phyloP scores from a whole-genome alignment of 2,797 vertebrate species.

The Glyptemys insculpta region DNA sequence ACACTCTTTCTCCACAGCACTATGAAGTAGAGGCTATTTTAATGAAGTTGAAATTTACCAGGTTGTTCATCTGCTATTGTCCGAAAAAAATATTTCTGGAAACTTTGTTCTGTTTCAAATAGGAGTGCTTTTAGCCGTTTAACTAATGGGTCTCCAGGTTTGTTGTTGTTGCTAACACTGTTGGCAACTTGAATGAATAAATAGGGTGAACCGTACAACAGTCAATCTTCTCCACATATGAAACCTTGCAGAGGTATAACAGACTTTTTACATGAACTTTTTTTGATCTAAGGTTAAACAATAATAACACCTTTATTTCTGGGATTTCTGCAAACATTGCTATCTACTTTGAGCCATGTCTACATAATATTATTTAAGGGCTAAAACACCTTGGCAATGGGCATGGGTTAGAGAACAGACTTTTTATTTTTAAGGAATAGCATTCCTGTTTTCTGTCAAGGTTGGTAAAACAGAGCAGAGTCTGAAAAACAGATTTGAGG shows the following conservation, averaged over 20 bases:
- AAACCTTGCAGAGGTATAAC: neutral
- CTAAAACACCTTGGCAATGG: neutral
- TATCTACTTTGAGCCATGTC: neutral
- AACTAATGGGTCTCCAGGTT: no score
- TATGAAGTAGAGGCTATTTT: no score
- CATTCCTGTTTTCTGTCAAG: rapidly evolving
- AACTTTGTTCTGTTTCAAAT: neutral
- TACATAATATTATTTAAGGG: neutral
- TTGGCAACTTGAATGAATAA: neutral
- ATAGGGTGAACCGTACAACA: no score
- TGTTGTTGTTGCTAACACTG: neutral
- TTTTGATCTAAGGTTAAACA: neutral
- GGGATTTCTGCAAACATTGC: neutral
- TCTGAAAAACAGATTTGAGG: neutral
- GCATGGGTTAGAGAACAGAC: neutral
- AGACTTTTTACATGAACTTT: neutral
- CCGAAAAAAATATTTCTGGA: neutral
- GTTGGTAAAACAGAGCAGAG: neutral
- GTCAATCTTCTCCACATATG: neutral
- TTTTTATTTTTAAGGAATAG: neutral
- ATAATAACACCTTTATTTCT: neutral
- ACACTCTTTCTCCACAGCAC: neutral
- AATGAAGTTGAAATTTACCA: neutral
- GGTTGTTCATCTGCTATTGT: no score
- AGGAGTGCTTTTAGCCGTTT: neutral